Evolutionary conservation across 2,113 vertebrate species (phyloP).

Genomic region (Grammomys surdaster): DNA sequence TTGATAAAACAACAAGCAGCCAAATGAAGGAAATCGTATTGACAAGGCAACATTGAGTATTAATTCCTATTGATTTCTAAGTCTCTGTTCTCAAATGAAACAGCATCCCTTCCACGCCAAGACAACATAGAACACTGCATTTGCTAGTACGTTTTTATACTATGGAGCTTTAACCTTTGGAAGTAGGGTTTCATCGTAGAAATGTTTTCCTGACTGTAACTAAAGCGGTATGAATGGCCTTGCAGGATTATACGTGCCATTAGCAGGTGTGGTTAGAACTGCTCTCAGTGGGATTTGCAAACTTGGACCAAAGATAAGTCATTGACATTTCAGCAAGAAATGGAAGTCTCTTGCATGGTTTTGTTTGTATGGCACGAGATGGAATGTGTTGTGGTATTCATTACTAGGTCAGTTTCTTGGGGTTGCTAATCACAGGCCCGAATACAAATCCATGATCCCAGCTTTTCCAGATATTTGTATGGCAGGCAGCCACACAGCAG

Average conservation of each 20-base stretch:
- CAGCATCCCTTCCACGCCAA: constrained; percentile 58
- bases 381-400: constrained; percentile 82
- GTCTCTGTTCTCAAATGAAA: constrained; percentile 19
- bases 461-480: constrained; percentile 89
- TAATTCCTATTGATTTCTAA: constrained; percentile 70
- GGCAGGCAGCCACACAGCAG: constrained; percentile 90
- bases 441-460: constrained; percentile 87
- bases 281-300: constrained; percentile 54
- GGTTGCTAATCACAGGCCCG: constrained; percentile 85
- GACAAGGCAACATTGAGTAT: constrained; percentile 70
- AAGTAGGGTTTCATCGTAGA: constrained; percentile 81
- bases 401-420: constrained; percentile 85
- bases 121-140: constrained; percentile 62
- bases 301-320: constrained; percentile 75
- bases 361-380: constrained; percentile 78
- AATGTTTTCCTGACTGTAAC: constrained; percentile 78
- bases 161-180: constrained; percentile 77
- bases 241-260: constrained; percentile 55
- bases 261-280: constrained; percentile 56
- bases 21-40: constrained; percentile 50
- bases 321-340: constrained; percentile 83
- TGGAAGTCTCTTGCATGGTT: constrained; percentile 72
- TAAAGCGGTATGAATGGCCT: constrained; percentile 52
- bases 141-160: constrained; percentile 64
- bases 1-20: background rate